Conservation (phyloP, 2,888 invertebrate species). For the Netelia inedita region DNA sequence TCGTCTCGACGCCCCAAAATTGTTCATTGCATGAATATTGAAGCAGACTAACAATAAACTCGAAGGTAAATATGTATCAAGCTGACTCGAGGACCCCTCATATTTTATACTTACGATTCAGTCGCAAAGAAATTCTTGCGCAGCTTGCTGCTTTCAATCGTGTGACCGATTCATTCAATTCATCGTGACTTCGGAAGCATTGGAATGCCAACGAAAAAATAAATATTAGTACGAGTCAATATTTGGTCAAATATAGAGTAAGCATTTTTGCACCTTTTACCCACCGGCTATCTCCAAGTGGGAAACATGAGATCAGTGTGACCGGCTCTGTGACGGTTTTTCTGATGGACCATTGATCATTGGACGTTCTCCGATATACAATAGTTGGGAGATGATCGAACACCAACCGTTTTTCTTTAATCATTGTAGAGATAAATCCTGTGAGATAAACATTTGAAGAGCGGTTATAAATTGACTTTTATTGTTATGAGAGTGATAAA, state of each 20-base stretch:
- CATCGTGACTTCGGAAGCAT: conserved; percentile 41
- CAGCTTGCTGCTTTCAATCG: conserved; percentile 54
- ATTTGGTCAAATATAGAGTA: conserved; percentile 55
- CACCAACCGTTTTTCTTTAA: neutral
- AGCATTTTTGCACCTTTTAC: conserved; percentile 55
- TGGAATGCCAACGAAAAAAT: conserved; percentile 45
- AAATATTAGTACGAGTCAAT: conserved; percentile 61
- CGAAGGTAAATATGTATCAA: conserved; percentile 56
- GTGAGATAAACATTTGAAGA: neutral
- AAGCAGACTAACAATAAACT: conserved; percentile 15
- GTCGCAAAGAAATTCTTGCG: conserved; percentile 43
- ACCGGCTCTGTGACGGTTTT: conserved; percentile 10
- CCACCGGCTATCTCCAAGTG: conserved; percentile 5
- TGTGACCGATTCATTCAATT: conserved; percentile 65
- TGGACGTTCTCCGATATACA: neutral
- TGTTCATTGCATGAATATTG: conserved; percentile 17
- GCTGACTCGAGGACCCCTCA: conserved; percentile 2
- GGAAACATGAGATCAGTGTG: neutral
- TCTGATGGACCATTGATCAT: neutral
- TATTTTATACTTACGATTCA: neutral
- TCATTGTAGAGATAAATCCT: neutral
- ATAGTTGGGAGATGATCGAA: neutral
- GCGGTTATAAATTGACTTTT: too few relatives aligned
- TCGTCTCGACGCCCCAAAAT: conserved; percentile 41
- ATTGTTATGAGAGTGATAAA: too few relatives aligned